Evolutionary conservation across 2,113 vertebrate genomes (phyloP), one percentile per base, ranked within the genome.

Genomic region (Pseudorasbora parva): DNA sequence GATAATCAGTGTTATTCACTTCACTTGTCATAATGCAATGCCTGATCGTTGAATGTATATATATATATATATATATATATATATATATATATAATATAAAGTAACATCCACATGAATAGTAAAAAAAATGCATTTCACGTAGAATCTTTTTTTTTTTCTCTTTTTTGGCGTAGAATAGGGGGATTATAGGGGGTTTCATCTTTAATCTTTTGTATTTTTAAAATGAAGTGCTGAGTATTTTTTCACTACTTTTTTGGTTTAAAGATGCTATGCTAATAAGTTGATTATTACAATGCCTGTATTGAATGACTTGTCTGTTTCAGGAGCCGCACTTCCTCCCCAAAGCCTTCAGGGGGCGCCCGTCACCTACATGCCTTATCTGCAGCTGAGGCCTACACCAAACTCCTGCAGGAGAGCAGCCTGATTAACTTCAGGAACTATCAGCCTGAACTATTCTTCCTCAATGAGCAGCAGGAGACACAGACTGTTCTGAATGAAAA

Each of bases 401-500:
- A 93, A 88, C 88, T 92, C 87, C 87, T 90, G 14, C 93, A 92
- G 78, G 94, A 97, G 75, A 94, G 90, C 57, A 92, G 83, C 79
- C 87, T 81, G 56, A 79, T 57, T 49, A 87, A 77, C 77, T 21
- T 90, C 78, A 90, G 90, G 68, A 88, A 79, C 88, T 88, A 86
- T 27, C 94, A 90, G 69, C 91, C 90, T n/a, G n/a, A n/a, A n/a
- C n/a, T n/a, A 82, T 56, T 88, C 51, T 92, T 95, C 89, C 91
- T 94, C 86, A 91, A 91, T 87, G 94, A 94, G 78, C 62, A 93
- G 72, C 91, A 93, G 72, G 92, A 95, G 88, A 91, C 91, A 72
- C 93, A 93, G 81, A 91, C 91, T 17, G 90, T 92, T 37, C 88
- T 94, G 71, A 92, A 93, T 87, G 93, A 93, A 84, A 92, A 94